Evolutionary conservation across 2,888 invertebrate genomes (phyloP).

Genomic region (Andrena fulva): DNA sequence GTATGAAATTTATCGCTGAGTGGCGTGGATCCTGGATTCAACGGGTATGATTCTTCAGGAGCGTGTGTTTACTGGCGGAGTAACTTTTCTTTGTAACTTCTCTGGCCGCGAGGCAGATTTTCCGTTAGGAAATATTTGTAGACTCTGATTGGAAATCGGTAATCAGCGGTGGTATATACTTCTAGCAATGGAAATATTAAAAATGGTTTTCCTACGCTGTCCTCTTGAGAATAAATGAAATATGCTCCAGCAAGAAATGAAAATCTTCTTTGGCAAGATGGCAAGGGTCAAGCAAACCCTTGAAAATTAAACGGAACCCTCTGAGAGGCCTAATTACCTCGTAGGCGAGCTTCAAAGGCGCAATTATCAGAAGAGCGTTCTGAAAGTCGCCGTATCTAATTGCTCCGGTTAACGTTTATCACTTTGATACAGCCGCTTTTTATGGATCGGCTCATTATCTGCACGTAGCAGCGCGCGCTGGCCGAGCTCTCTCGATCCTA

Average conservation of each 20-base stretch:
- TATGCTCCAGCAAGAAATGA: background rate
- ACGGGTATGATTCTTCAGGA: background rate
- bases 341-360: slow-evolving; percentile 12
- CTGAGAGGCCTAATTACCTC: background rate
- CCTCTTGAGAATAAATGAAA: no score
- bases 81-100: background rate
- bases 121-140: no score
- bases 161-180: no score
- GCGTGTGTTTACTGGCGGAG: background rate
- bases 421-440: slow-evolving; percentile 46
- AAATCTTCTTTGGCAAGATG: background rate
- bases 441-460: slow-evolving; percentile 59
- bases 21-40: background rate
- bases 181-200: no score
- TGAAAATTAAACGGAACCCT: background rate
- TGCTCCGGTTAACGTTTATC: slow-evolving; percentile 57
- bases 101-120: no score
- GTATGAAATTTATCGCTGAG: background rate
- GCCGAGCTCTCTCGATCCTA: slow-evolving; percentile 41
- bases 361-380: slow-evolving; percentile 15
- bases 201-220: no score
- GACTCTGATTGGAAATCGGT: no score
- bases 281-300: background rate
- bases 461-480: slow-evolving; percentile 28
- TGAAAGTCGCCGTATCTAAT: slow-evolving; percentile 48